Evolutionary conservation across 2,888 invertebrate genomes (phyloP), one percentile per base, ranked within the genome.

Genomic region (Lordiphosa andalusiaca): DNA sequence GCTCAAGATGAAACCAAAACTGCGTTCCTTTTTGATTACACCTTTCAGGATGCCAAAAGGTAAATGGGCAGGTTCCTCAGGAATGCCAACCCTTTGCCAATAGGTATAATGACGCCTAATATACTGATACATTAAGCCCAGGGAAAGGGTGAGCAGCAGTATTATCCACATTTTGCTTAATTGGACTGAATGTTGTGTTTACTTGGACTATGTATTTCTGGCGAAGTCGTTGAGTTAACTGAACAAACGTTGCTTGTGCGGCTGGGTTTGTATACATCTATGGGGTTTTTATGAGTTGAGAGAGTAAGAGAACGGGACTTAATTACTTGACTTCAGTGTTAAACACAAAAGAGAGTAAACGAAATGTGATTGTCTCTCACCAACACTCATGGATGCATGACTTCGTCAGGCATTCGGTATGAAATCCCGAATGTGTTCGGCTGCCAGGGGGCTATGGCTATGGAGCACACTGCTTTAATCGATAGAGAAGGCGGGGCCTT

Each of bases 31-130:
- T 47, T 90, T 90, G 2, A 92, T 90, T 6, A 93, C 91, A 21
- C 90, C 88, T 36, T 89, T 89, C 68, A 93, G 88, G 61, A 92
- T 92, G 0, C 94, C 94, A 71, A 92, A 93, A 0, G 93, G 92
- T 62, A 93, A 91, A n/a, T 84, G 83, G 0, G 92, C 92, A n/a
- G 90, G 85, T 0, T 92, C 91, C 33, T 91, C 91, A 0, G 89
- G 88, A 5, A 94, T 91, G 7, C 92, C 91, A 73, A 89, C 90
- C 44, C 89, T 90, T 33, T 90, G 86, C 93, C 94, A 94, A 73
- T 93, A 64, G 1, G 66, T 66, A 40, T 87, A 88, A 9, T 69
- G 74, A 2, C 66, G 66, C 16, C 46, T 60, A 3, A 80, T 30
- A 23, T 67, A 58, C 4, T 67, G 54, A 35, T 69, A 67, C 0